Evolutionary conservation across 2,888 invertebrate species (phyloP).

Genomic region (Ferdinandea cuprea): DNA sequence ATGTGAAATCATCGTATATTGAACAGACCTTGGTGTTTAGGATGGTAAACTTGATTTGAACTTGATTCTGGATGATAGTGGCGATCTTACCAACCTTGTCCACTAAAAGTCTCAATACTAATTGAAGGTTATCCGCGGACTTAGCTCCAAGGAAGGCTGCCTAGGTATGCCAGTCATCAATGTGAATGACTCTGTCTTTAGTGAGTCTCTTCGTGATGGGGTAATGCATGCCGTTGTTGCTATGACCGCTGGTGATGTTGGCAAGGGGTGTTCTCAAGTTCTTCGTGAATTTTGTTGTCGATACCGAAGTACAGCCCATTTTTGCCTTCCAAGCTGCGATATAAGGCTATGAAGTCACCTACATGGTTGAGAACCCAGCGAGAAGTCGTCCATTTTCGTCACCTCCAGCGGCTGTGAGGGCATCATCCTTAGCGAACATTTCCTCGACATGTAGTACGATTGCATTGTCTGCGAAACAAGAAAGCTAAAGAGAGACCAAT

Average conservation of each 20-base stretch:
- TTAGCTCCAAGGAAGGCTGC: conserved; percentile 92
- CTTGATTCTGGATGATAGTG: conserved; percentile 99
- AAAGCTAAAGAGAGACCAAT: conserved; percentile 92
- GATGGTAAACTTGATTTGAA: conserved; percentile 92
- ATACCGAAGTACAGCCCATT: conserved; percentile 99
- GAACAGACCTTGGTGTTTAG: conserved; percentile 95
- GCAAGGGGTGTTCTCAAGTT: conserved; percentile 98
- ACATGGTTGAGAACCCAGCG: conserved; percentile 97
- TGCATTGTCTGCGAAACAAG: conserved; percentile 97
- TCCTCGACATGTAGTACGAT: conserved; percentile 96
- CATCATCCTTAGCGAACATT: conserved; percentile 94
- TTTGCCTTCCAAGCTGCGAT: conserved; percentile 98
- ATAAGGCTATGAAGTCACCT: conserved; percentile 98
- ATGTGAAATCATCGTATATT: no score
- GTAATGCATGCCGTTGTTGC: conserved; percentile 99
- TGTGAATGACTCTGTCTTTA: conserved; percentile 99
- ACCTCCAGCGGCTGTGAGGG: conserved; percentile 98
- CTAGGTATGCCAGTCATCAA: conserved; percentile 98
- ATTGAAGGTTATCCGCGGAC: conserved; percentile 91
- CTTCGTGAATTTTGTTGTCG: conserved; percentile 95
- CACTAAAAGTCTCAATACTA: conserved; percentile 95
- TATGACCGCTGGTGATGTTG: conserved; percentile 99
- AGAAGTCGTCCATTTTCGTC: conserved; percentile 96
- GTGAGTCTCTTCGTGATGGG: conserved; percentile 98
- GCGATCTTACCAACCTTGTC: conserved; percentile 97